Base-by-base conservation (phyloP, 2,888 invertebrate species). In the Protonemura montana region DNA sequence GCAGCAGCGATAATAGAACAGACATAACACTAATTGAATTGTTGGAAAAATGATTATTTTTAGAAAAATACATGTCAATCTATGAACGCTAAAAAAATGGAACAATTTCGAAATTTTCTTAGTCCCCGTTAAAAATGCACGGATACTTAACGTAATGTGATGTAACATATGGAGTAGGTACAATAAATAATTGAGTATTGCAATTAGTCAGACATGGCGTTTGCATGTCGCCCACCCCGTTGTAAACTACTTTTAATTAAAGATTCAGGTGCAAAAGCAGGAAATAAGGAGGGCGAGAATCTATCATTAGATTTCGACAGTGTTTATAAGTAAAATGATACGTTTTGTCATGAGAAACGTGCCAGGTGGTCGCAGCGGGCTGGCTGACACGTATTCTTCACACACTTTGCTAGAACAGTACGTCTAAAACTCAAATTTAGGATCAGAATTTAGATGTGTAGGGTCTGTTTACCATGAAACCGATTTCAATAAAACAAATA, bases 1-100 rank as follows among this genome's bases (percentile, higher is more conserved):
- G n/a, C n/a, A n/a, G n/a, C n/a, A n/a, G n/a, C n/a, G n/a, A n/a
- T n/a, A n/a, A n/a, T n/a, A n/a, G n/a, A n/a, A n/a, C n/a, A 10
- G 10, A 3, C 35, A 35, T 35, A 6, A 35, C 10, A 6, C 35
- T 35, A 35, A 35, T 35, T 35, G 35, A 35, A 35, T 10, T 35
- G 35, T 35, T 35, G 3, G 35, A 35, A 35, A 35, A 3, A 35
- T 35, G 35, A 6, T 35, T 35, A 35, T 35, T 35, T 35, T 35
- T 35, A 84, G 42, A 29, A n/a, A 27, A 26, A 30, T 41, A n/a
- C 35, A 6, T 35, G 42, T 30, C 25, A 84, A 84, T 27, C 21
- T 59, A 83, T 7, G 76, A 83, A 86, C n/a, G 42, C 76, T 76
- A 76, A 86, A 83, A 35, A 35, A 35, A 82, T 27, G 41, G 42